Evolutionary conservation across 53 echinoderm and acorn worm genomes (phyloP).

Genomic region (Luidia sarsii): DNA sequence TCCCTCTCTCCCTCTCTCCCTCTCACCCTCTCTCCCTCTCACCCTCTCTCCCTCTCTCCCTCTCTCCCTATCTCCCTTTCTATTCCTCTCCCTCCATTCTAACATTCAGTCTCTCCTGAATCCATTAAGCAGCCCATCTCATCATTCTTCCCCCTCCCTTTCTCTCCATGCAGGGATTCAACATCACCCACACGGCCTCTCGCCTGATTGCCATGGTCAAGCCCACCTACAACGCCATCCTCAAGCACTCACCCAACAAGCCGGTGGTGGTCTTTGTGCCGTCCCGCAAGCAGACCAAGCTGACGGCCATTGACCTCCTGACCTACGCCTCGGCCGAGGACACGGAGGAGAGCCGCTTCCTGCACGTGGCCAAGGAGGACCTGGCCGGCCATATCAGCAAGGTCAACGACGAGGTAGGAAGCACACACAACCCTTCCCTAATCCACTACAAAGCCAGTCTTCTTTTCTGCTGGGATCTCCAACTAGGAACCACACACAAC

Average conservation of each 20-base stretch:
- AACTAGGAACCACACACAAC: no score
- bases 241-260: slow-evolving; percentile 89
- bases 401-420: slow-evolving; percentile 90
- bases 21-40: no score
- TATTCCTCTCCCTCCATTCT: no score
- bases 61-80: no score
- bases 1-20: no score
- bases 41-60: no score
- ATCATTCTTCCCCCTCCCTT: background rate
- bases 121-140: no score
- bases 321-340: slow-evolving; percentile 96
- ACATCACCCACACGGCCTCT: slow-evolving; percentile 99
- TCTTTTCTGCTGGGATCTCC: no score
- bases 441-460: no score
- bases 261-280: slow-evolving; percentile 98
- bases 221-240: slow-evolving; percentile 95
- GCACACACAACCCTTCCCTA: no score
- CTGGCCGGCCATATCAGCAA: slow-evolving; percentile 88
- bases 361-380: slow-evolving; percentile 92
- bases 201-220: slow-evolving; percentile 99
- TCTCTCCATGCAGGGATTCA: slow-evolving; percentile 71
- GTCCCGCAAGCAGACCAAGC: slow-evolving; percentile 97
- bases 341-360: slow-evolving; percentile 83
- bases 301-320: slow-evolving; percentile 98
- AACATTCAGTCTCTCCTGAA: no score